These are phyloP conservation scores for Clanis bilineata DNA, from an alignment of 2,888 invertebrate genomes.

Conservation along the genomic window DNA sequence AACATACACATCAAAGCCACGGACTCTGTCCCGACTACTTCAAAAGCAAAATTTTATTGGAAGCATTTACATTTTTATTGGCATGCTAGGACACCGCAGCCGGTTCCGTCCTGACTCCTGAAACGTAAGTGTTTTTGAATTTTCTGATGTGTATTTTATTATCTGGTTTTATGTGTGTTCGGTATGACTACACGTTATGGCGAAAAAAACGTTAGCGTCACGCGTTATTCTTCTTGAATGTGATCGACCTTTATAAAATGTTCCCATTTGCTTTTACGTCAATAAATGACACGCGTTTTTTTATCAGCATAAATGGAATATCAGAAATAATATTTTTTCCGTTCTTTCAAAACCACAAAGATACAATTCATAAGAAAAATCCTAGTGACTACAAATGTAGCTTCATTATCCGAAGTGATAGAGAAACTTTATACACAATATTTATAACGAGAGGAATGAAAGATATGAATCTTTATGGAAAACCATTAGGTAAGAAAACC, in stretches of 20 bases:
- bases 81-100: slow-evolving; percentile 74
- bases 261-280: background rate
- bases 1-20: slow-evolving; percentile 68
- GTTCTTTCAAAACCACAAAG: background rate
- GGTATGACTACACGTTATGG: slow-evolving; percentile 73
- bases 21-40: slow-evolving; percentile 56
- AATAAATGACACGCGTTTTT: slow-evolving; percentile 7
- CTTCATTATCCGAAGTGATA: background rate
- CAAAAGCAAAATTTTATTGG: slow-evolving; percentile 80
- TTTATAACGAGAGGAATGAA: slow-evolving; percentile 37
- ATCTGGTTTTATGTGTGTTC: slow-evolving; percentile 78
- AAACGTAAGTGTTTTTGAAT: slow-evolving; percentile 82
- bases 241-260: slow-evolving; percentile 1
- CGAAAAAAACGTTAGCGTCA: slow-evolving; percentile 66
- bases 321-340: background rate
- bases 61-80: slow-evolving; percentile 81
- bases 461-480: slow-evolving; percentile 58
- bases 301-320: background rate
- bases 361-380: too few species aligned
- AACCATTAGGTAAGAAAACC: slow-evolving; percentile 61
- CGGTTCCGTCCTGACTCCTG: slow-evolving; percentile 65
- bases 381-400: too few species aligned
- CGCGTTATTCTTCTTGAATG: slow-evolving; percentile 40
- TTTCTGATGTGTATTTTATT: slow-evolving; percentile 81
- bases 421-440: slow-evolving; percentile 21